These are phyloP conservation scores for Drosophila colorata DNA, from an alignment of 2,888 invertebrate genomes.

Conservation along the genomic window DNA sequence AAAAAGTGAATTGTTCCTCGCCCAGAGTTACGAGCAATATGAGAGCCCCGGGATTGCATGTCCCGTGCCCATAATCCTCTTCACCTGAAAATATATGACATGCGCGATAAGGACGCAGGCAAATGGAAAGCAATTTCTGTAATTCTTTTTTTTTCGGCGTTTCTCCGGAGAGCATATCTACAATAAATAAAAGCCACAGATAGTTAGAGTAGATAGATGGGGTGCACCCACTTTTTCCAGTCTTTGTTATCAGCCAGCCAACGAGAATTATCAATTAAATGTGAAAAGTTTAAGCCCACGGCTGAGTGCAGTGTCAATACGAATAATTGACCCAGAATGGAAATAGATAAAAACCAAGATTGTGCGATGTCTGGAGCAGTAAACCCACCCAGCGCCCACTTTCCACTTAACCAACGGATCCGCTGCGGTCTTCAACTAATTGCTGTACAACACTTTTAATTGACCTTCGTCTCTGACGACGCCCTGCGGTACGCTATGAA, in stretches of 20 bases:
- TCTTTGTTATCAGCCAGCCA: conserved; percentile 53
- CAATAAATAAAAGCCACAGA: conserved; percentile 52
- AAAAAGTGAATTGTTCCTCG: conserved; percentile 15
- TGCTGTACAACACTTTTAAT: conserved; percentile 69
- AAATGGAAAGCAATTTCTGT: conserved; percentile 31
- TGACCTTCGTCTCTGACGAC: conserved; percentile 65
- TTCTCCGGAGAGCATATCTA: conserved; percentile 43
- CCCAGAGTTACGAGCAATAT: conserved; percentile 31
- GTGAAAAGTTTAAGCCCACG: conserved; percentile 44
- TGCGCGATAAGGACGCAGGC: conserved; percentile 61
- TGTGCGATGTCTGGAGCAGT: background rate
- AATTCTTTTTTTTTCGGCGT: conserved; percentile 18
- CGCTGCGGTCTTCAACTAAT: conserved; percentile 44
- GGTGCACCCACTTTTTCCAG: conserved; percentile 27
- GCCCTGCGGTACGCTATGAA: conserved; percentile 43
- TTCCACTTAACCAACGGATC: no score
- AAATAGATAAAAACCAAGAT: conserved; percentile 30
- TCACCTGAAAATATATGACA: conserved; percentile 56
- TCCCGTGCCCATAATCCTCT: conserved; percentile 64
- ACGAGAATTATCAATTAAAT: conserved; percentile 75
- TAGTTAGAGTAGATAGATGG: conserved; percentile 22
- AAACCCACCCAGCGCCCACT: background rate
- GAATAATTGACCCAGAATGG: conserved; percentile 62
- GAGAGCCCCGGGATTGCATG: conserved; percentile 58
- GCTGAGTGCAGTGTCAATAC: conserved; percentile 71